Evolutionary conservation across 2,797 vertebrate genomes (phyloP).

Genomic region (Siniperca undulata): DNA sequence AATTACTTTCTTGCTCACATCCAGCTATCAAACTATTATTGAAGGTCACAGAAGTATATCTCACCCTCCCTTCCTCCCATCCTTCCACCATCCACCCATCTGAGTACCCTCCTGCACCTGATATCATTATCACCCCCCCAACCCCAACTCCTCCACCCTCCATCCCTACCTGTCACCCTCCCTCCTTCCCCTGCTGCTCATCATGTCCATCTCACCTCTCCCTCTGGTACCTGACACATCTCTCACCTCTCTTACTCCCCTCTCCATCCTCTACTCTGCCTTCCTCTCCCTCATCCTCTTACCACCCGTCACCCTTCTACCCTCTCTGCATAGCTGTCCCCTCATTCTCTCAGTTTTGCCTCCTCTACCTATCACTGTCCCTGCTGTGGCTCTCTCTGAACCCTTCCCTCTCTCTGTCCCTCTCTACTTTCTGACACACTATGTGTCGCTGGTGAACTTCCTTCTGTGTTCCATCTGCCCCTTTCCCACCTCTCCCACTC

Average conservation of each 20-base stretch:
- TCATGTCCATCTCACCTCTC: constrained; percentile 59
- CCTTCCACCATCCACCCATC: constrained; percentile 37
- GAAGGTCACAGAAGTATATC: constrained; percentile 65
- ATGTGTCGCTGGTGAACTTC: constrained; percentile 87
- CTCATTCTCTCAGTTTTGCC: constrained; percentile 32
- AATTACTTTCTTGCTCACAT: neutral
- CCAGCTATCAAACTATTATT: constrained; percentile 38
- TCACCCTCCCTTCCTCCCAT: constrained; percentile 18
- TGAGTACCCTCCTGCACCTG: constrained; percentile 56
- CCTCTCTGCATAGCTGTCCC: constrained; percentile 54
- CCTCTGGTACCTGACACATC: constrained; percentile 70
- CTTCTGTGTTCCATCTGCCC: constrained; percentile 94
- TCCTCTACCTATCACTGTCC: constrained; percentile 79
- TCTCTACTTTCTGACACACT: constrained; percentile 87
- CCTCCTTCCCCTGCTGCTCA: constrained; percentile 57
- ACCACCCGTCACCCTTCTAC: constrained; percentile 37
- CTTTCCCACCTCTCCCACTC: constrained; percentile 88
- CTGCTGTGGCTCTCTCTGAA: constrained; percentile 58
- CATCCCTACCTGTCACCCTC: constrained; percentile 63
- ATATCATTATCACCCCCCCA: constrained; percentile 71
- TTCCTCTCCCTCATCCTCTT: constrained; percentile 24
- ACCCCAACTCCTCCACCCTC: constrained; percentile 48
- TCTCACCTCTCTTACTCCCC: constrained; percentile 60
- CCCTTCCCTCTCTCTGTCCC: constrained; percentile 76
- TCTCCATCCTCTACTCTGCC: constrained; percentile 36